Conservation (phyloP, 2,888 invertebrate species). For the Limnephilus auricula region DNA sequence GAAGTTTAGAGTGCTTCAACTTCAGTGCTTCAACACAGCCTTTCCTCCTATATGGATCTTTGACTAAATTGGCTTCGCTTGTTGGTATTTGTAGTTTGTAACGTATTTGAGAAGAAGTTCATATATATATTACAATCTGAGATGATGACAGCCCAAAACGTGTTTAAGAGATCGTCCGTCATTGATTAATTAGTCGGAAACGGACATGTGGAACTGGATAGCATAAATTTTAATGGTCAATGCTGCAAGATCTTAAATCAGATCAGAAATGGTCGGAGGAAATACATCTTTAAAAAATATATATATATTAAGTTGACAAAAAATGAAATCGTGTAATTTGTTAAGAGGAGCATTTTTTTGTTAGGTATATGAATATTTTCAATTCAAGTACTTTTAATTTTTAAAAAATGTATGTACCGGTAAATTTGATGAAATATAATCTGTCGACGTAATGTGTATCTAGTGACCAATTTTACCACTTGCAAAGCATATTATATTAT, state of each 20-base stretch:
- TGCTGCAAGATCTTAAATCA: not conserved
- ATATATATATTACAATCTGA: not conserved
- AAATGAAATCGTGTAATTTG: not conserved
- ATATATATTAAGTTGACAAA: not conserved
- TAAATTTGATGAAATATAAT: too few species aligned
- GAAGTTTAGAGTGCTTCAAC: too few species aligned
- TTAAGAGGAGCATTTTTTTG: not conserved
- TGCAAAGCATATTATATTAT: too few species aligned
- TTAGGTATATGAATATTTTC: too few species aligned
- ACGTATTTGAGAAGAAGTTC: not conserved
- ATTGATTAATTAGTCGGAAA: not conserved
- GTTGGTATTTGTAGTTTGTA: not conserved
- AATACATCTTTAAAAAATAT: not conserved
- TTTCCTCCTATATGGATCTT: not conserved
- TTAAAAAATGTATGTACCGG: too few species aligned
- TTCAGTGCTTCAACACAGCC: too few species aligned
- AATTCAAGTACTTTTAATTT: too few species aligned
- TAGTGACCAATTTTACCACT: too few species aligned
- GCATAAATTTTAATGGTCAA: slow-evolving; percentile 2
- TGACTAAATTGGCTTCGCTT: not conserved
- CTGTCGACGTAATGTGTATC: too few species aligned
- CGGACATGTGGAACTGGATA: not conserved
- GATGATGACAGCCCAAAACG: not conserved
- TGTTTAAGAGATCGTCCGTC: not conserved
- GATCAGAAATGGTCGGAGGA: not conserved